phyloP scores from a whole-genome alignment of 2,797 vertebrate genomes.

The Lacerta viridis region DNA sequence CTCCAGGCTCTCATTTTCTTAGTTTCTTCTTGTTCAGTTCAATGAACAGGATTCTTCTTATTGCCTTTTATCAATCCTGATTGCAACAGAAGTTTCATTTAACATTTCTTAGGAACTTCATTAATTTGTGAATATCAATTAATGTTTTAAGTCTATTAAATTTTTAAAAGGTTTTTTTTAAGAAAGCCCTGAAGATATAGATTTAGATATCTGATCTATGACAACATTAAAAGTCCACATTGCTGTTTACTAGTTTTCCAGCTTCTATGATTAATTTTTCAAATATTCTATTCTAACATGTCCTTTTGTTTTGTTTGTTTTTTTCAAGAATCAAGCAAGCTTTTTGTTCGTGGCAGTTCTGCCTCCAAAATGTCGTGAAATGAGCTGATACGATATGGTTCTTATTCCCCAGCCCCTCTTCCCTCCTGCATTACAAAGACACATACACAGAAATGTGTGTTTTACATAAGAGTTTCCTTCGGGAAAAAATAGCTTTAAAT shows the following conservation, averaged over 20 bases:
- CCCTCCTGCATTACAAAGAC: constrained; percentile 53
- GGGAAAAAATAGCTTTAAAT: constrained; percentile 28
- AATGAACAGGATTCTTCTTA: constrained; percentile 57
- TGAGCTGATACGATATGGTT: constrained; percentile 41
- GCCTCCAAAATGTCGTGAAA: constrained; percentile 47
- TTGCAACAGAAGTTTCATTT: constrained; percentile 40
- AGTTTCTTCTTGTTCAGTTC: constrained; percentile 50
- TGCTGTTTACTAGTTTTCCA: constrained; percentile 55
- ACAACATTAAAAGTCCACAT: constrained; percentile 30
- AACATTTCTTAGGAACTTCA: constrained; percentile 34
- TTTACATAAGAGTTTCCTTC: constrained; percentile 50
- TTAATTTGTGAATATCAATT: constrained; percentile 41
- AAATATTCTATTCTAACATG: constrained; percentile 38
- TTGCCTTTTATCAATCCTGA: constrained; percentile 47
- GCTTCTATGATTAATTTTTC: constrained; percentile 39
- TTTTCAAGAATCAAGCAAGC: neutral
- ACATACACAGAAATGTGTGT: constrained; percentile 35
- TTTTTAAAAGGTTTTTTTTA: constrained; percentile 24
- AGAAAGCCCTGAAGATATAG: neutral
- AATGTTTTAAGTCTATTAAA: constrained; percentile 45
- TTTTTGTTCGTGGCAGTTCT: constrained; percentile 40
- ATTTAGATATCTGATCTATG: constrained; percentile 31
- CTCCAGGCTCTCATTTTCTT: constrained; percentile 7
- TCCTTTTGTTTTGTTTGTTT: constrained; percentile 57
- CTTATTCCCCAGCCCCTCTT: constrained; percentile 21